phyloP scores from a whole-genome alignment of 2,888 invertebrate genomes.

The Drosophila melanosoma region DNA sequence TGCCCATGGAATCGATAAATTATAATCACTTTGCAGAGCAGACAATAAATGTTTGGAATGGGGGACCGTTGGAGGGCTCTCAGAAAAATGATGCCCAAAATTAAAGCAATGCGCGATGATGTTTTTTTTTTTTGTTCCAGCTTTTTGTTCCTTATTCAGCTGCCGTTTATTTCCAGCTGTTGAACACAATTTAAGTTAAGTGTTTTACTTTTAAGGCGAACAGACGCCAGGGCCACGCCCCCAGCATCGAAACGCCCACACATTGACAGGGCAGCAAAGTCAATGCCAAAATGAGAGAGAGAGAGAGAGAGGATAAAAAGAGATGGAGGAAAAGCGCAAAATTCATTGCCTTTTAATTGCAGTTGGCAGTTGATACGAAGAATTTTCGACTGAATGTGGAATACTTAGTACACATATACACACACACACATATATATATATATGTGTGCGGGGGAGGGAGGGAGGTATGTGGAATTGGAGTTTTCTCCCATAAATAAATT shows the following conservation, averaged over 20 bases:
- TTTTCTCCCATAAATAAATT: conserved; percentile 65
- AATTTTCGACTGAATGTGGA: conserved; percentile 52
- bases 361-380: conserved; percentile 73
- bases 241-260: conserved; percentile 43
- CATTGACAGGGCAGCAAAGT: conserved; percentile 42
- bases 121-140: conserved; percentile 1
- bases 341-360: conserved; percentile 82
- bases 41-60: conserved; percentile 5
- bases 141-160: conserved; percentile 5
- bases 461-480: conserved; percentile 5
- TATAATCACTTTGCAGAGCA: conserved; percentile 52
- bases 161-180: conserved; percentile 73
- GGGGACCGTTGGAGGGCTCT: background rate
- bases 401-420: conserved; percentile 16
- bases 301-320: background rate
- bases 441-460: background rate
- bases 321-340: conserved; percentile 40
- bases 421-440: background rate
- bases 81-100: conserved; percentile 32
- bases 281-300: conserved; percentile 8
- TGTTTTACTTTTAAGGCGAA: conserved; percentile 64
- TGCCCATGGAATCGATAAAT: conserved; percentile 63
- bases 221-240: conserved; percentile 50
- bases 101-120: conserved; percentile 42
- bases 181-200: conserved; percentile 75